These are phyloP conservation scores for Helostoma temminkii DNA, from an alignment of 2,797 vertebrate genomes.

Conservation along the genomic window DNA sequence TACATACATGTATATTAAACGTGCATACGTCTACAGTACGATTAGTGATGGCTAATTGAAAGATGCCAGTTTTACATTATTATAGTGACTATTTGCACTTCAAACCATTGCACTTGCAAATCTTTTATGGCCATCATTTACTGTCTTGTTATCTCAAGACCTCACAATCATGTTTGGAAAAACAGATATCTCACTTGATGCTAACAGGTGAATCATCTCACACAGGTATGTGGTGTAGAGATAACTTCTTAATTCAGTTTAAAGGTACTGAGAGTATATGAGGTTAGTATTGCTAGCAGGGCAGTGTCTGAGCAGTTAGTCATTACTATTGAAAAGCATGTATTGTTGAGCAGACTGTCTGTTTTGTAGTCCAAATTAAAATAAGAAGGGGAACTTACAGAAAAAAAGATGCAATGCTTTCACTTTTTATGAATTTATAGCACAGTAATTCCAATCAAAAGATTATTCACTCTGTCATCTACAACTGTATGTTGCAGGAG, in stretches of 20 bases:
- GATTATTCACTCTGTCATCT: neutral
- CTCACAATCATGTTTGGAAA: too few species aligned
- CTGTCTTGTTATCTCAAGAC: too few species aligned
- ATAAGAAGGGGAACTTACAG: neutral
- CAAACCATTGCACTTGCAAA: slow-evolving; percentile 17
- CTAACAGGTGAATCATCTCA: neutral
- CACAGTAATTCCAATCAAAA: neutral
- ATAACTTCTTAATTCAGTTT: neutral
- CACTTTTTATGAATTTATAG: neutral
- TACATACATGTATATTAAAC: slow-evolving; percentile 14
- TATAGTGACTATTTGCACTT: slow-evolving; percentile 17
- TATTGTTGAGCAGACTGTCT: slow-evolving; percentile 2
- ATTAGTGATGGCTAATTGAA: slow-evolving; percentile 4
- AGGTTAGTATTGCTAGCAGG: slow-evolving; percentile 29
- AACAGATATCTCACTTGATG: neutral
- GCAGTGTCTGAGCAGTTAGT: too few species aligned
- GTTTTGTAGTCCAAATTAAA: slow-evolving; percentile 5
- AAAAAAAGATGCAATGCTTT: slow-evolving; percentile 1
- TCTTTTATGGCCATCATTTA: too few species aligned
- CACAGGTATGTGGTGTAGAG: neutral
- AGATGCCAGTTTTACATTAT: slow-evolving; percentile 1
- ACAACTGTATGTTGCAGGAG: neutral
- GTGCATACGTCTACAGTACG: slow-evolving; percentile 3
- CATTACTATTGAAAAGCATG: too few species aligned
- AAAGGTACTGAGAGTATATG: slow-evolving; percentile 30